Evolutionary conservation across 2,113 vertebrate genomes (phyloP), one percentile per base, ranked within the genome.

Genomic region (Columbina picui): DNA sequence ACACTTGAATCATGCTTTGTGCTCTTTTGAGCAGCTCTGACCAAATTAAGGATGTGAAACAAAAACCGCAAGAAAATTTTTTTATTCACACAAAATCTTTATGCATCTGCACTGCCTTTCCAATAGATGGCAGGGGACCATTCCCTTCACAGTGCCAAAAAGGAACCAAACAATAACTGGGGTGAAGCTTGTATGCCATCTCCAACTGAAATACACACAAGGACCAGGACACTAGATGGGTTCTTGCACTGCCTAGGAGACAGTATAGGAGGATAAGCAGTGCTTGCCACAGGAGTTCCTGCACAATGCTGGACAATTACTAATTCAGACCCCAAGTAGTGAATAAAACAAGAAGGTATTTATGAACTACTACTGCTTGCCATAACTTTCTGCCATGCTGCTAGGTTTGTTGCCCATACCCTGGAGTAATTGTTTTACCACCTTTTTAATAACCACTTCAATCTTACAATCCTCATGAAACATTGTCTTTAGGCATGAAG

Each of bases 61-160:
- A 39, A 71, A 88, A 82, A 38, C 0, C 9, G 27, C n/a, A 67
- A 26, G 21, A 30, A 77, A 56, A 19, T 80, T 64, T 86, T 84
- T n/a, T 81, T 19, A 36, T 56, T 56, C 6, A 61, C 19, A 70
- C 23, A 76, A 61, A 57, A 43, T 5, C 2, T 15, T 65, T 39
- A 12, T n/a, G 6, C 30, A 18, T 64, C 9, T 88, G 10, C 29
- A 36, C 8, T 49, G 14, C 4, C 20, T 69, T 84, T 63, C 14
- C 2, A 5, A 80, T n/a, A 12, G 5, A 49, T 2, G 0, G 2
- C 10, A 74, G 8, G 11, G 13, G 20, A 14, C 0, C 0, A 1
- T 49, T 70, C 12, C 21, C 12, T 84, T 70, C 29, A 26, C 2
- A 12, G 19, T 14, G 7, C 20, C 6, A 38, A 7, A 69, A 73